Conservation (phyloP, 2,888 invertebrate species). For the Napeogenes sylphis region DNA sequence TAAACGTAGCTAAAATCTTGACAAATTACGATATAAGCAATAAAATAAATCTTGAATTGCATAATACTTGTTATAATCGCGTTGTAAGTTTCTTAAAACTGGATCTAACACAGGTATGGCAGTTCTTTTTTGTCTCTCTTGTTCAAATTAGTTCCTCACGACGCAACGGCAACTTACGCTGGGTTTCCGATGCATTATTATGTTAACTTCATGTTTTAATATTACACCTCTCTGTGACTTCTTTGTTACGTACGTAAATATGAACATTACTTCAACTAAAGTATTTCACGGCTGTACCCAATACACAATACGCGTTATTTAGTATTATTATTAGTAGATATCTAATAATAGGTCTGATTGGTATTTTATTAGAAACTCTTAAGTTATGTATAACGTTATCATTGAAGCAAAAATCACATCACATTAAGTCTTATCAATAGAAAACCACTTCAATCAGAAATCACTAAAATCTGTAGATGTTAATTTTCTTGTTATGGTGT, state of each 20-base stretch:
- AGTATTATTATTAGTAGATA: neutral
- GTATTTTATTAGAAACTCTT: neutral
- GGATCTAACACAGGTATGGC: neutral
- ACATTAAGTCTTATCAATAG: conserved; percentile 37
- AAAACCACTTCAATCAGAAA: no score
- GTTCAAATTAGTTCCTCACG: conserved; percentile 4
- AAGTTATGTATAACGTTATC: conserved; percentile 30
- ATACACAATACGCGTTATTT: neutral
- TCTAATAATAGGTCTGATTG: neutral
- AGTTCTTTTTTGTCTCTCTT: neutral
- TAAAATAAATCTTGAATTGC: neutral
- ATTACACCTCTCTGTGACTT: neutral
- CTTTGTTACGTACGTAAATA: conserved; percentile 8
- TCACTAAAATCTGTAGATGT: neutral
- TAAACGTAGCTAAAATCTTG: no score
- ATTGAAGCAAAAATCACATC: conserved; percentile 44
- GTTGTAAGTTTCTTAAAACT: neutral
- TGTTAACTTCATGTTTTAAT: neutral
- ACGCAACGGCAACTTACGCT: neutral
- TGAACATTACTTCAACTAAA: neutral
- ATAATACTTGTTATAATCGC: neutral
- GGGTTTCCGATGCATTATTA: conserved; percentile 4
- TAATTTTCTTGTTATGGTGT: no score
- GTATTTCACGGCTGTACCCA: neutral
- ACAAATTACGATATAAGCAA: neutral